Percentiles rank a stretch among this genome's conserved stretches.
Conservation (phyloP, 1,140 invertebrate species). For the Pantala flavescens region DNA sequence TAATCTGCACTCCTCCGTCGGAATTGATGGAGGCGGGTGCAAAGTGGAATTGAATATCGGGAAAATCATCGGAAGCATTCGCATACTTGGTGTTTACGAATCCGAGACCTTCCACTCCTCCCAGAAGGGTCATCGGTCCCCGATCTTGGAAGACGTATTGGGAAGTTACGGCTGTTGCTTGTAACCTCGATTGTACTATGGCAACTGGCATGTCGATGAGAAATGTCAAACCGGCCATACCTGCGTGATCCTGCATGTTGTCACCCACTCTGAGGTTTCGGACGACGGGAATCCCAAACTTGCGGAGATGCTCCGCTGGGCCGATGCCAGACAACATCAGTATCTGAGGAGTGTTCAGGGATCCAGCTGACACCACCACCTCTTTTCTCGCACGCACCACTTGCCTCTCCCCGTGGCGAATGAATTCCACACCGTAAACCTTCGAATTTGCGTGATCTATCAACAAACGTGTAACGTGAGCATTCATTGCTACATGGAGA, state of each 20-base stretch:
- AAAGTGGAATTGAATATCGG: constrained; percentile 81
- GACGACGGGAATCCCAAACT: constrained; percentile 57
- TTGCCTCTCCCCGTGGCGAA: constrained; percentile 52
- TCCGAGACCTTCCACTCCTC: constrained; percentile 73
- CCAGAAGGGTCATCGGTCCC: constrained; percentile 73
- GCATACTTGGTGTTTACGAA: constrained; percentile 75
- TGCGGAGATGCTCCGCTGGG: constrained; percentile 57
- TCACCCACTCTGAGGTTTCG: constrained; percentile 55
- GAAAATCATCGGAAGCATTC: constrained; percentile 57
- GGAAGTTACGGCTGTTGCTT: constrained; percentile 63
- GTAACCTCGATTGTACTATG: constrained; percentile 53
- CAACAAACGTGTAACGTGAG: constrained; percentile 59
- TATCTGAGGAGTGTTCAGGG: constrained; percentile 68
- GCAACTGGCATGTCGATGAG: constrained; percentile 61
- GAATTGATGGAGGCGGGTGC: constrained; percentile 74
- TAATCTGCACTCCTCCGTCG: constrained; percentile 55
- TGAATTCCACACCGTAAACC: constrained; percentile 64
- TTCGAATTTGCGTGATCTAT: constrained; percentile 59
- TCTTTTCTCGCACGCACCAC: constrained; percentile 57
- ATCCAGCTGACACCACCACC: constrained; percentile 64
- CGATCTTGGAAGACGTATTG: constrained; percentile 62
- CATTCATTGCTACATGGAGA: constrained; percentile 64
- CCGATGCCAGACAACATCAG: constrained; percentile 83
- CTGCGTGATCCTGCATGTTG: constrained; percentile 73
- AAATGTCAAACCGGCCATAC: constrained; percentile 69